These are phyloP conservation scores for Gallinago jamesoni DNA, from an alignment of 2,113 vertebrate genomes.

Conservation along the genomic window DNA sequence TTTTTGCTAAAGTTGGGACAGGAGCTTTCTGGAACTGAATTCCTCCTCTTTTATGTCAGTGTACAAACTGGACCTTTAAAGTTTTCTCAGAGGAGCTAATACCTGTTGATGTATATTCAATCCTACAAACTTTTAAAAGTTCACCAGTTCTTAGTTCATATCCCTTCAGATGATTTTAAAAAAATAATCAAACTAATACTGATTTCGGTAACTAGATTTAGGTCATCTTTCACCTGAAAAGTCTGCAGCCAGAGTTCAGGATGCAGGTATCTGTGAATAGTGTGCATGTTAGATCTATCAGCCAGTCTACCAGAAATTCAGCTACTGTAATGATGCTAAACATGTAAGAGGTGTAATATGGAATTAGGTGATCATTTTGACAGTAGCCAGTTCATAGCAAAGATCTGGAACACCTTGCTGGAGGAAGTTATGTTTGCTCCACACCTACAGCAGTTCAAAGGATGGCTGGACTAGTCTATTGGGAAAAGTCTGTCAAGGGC, in stretches of 20 bases:
- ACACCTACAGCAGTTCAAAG: neutral
- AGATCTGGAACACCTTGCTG: neutral
- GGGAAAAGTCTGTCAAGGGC: neutral
- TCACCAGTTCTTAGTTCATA: neutral
- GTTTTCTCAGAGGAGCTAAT: neutral
- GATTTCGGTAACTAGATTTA: neutral
- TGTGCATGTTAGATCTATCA: neutral
- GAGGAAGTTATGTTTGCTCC: neutral
- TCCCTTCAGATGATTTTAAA: neutral
- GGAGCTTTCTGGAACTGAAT: neutral
- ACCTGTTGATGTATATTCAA: neutral
- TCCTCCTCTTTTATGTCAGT: neutral
- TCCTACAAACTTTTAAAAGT: neutral
- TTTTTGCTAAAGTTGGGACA: neutral
- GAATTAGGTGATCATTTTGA: neutral
- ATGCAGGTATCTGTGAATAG: neutral
- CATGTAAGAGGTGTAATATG: neutral
- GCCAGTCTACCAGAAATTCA: neutral
- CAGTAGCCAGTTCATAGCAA: neutral
- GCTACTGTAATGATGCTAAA: neutral
- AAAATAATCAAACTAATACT: neutral
- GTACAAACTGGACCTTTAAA: neutral
- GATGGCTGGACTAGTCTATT: neutral
- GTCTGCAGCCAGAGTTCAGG: neutral
- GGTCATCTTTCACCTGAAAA: neutral